Conservation (phyloP, 2,113 vertebrate species). For the Symphodus melops region DNA sequence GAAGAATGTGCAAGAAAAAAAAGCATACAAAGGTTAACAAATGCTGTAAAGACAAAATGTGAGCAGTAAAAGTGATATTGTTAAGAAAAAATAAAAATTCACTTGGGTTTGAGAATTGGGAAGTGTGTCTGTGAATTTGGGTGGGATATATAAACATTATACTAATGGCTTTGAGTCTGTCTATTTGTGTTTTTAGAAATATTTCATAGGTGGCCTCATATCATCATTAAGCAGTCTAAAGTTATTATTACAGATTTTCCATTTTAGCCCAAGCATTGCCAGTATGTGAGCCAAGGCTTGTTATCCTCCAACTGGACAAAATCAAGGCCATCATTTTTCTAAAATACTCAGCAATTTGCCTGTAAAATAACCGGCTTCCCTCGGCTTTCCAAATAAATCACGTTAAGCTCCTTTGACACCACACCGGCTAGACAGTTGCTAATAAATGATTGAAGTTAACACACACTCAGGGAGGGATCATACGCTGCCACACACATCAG, state of each 20-base stretch:
- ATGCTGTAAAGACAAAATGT: too few relatives aligned
- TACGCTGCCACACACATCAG: conserved; percentile 51
- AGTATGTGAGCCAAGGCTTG: conserved; percentile 22
- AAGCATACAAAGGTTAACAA: too few relatives aligned
- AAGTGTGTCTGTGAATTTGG: background rate
- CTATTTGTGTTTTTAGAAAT: conserved; percentile 23
- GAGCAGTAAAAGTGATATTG: too few relatives aligned
- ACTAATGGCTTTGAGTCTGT: background rate
- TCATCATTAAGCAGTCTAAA: background rate
- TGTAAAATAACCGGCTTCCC: conserved; percentile 70
- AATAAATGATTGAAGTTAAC: conserved; percentile 72
- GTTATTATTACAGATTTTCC: conserved; percentile 48
- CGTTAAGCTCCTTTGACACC: conserved; percentile 59
- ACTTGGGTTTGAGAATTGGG: background rate
- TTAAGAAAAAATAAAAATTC: background rate
- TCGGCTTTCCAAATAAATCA: conserved; percentile 70
- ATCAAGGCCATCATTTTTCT: conserved; percentile 62
- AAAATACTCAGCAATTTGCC: conserved; percentile 74
- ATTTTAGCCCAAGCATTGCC: conserved; percentile 20
- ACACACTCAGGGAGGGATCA: conserved; percentile 59
- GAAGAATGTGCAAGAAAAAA: too few relatives aligned
- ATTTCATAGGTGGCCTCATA: conserved; percentile 20
- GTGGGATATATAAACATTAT: background rate
- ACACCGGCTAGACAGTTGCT: conserved; percentile 65
- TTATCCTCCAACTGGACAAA: conserved; percentile 58